A percentile compares a stretch with the other conserved stretches of the same genome.
phyloP scores from a whole-genome alignment of 2,888 invertebrate genomes.

The Eretmocerus hayati region DNA sequence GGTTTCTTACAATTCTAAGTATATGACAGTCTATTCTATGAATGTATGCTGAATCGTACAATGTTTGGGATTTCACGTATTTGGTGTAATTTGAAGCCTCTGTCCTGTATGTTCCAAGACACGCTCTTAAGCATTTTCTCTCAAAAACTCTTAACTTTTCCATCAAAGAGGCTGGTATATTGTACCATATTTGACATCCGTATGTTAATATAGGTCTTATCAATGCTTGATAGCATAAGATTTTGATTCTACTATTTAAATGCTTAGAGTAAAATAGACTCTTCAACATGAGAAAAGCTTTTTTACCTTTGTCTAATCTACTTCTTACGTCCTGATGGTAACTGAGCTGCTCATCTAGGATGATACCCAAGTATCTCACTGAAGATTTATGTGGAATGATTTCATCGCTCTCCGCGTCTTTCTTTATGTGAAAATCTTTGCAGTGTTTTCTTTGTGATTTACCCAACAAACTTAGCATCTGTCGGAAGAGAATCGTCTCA shows the following conservation, averaged over 20 bases:
- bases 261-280: slow-evolving; percentile 20
- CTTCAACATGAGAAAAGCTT: slow-evolving; percentile 11
- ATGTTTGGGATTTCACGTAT: neutral
- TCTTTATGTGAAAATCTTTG: neutral
- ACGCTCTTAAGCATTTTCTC: slow-evolving; percentile 21
- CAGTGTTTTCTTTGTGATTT: neutral
- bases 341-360: neutral
- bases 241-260: slow-evolving; percentile 16
- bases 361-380: neutral
- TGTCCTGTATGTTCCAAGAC: slow-evolving; percentile 3
- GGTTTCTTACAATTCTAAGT: slow-evolving; percentile 7
- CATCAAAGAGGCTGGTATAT: slow-evolving; percentile 16
- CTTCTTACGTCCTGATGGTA: slow-evolving; percentile 9
- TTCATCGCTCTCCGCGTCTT: neutral
- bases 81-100: slow-evolving; percentile 3
- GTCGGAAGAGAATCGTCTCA: slow-evolving; percentile 13
- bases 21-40: slow-evolving; percentile 9
- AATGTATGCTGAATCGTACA: slow-evolving; percentile 11
- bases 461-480: neutral
- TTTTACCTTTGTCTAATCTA: slow-evolving; percentile 22
- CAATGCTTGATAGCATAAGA: slow-evolving; percentile 21
- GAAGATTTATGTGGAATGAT: neutral
- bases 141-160: slow-evolving; percentile 23
- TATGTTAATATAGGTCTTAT: slow-evolving; percentile 24
- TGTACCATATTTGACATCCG: slow-evolving; percentile 21